These are phyloP conservation scores for Acyrthosiphon pisum DNA, from an alignment of 1,140 invertebrate genomes.

Conservation along the genomic window DNA sequence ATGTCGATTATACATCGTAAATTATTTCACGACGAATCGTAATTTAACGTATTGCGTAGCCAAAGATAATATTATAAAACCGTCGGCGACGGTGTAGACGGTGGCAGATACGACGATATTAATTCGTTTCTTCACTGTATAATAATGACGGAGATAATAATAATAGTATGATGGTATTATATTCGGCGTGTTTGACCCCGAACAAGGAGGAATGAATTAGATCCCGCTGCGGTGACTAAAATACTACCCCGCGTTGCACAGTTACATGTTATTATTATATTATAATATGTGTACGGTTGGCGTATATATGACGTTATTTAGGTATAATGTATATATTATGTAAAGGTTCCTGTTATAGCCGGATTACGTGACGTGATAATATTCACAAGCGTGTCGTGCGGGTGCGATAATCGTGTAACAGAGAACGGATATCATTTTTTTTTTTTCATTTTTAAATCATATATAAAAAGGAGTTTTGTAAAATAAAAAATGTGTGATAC, in stretches of 20 bases:
- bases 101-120: neutral
- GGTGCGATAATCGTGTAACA: neutral
- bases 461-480: neutral
- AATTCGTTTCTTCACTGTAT: neutral
- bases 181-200: neutral
- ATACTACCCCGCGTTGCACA: neutral
- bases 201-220: neutral
- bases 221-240: neutral
- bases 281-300: neutral
- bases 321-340: neutral
- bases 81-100: neutral
- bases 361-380: slow-evolving; percentile 13
- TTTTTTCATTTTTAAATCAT: neutral
- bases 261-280: slow-evolving; percentile 2
- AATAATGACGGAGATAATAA: too few species aligned
- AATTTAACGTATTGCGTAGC: neutral
- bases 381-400: neutral
- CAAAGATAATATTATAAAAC: neutral
- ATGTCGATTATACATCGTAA: too few species aligned
- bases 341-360: neutral
- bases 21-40: neutral
- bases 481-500: neutral
- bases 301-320: slow-evolving; percentile 1
- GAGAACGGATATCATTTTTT: neutral
- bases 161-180: neutral